These are phyloP conservation scores for Acyrthosiphon pisum DNA, from an alignment of 1,140 invertebrate species.

Conservation along the genomic window DNA sequence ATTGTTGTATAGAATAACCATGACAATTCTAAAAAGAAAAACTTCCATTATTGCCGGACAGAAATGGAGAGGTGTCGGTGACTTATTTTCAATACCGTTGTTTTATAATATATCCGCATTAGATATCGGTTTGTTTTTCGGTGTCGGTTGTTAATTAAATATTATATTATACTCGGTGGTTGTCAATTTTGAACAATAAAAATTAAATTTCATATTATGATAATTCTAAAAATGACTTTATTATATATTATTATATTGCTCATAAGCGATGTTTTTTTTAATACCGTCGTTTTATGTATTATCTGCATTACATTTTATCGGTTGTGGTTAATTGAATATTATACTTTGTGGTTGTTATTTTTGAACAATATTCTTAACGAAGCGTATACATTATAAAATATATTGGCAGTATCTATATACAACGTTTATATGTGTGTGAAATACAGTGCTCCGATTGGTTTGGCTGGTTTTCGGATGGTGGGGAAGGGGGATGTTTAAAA, in stretches of 20 bases:
- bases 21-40: not conserved
- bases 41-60: not conserved
- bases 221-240: too few relatives aligned
- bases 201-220: too few relatives aligned
- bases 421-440: not conserved
- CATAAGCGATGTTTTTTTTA: too few relatives aligned
- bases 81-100: not conserved
- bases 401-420: not conserved
- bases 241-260: too few relatives aligned
- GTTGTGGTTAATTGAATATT: not conserved
- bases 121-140: too few relatives aligned
- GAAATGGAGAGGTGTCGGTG: not conserved
- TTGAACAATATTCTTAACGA: not conserved
- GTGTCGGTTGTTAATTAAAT: too few relatives aligned
- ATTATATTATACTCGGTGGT: too few relatives aligned
- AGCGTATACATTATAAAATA: not conserved
- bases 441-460: not conserved
- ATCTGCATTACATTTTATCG: too few relatives aligned
- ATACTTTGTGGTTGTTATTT: not conserved
- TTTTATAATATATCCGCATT: too few relatives aligned
- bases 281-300: too few relatives aligned
- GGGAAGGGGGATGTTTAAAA: not conserved
- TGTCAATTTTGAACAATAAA: too few relatives aligned
- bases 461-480: not conserved
- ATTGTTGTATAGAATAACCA: not conserved